Evolutionary conservation across 2,113 vertebrate genomes (phyloP), one percentile per base, ranked within the genome.

Genomic region (Ancistrus triradiatus): DNA sequence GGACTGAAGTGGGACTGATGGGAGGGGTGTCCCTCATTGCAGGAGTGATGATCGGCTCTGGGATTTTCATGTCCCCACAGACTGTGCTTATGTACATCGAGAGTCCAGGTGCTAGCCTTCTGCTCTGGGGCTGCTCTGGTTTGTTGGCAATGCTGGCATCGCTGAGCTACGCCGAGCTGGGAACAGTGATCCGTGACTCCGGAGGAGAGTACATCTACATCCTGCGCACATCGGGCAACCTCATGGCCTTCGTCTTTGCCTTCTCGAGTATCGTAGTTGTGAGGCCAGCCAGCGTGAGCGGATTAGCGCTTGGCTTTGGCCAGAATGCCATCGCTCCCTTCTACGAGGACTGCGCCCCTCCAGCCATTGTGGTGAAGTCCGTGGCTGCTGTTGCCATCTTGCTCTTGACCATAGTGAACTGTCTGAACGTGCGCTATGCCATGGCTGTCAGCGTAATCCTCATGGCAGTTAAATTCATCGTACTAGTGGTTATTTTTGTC

Each of bases 181-280:
- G 91, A 21, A 90, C 90, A 1, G 61, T 91, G 22, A 89, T 96
- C 18, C 76, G 69, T 42, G 86, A 94, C 35, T 94, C 92, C 0
- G 90, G 92, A 0, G 91, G 91, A 9, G 89, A 95, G 18, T 95
- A 95, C 61, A 83, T 91, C 67, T 96, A 93, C 70, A 91, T 95
- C 66, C 72, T 90, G 49, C 72, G 80, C 53, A 93, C 80, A 14
- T 91, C 89, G 4, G 90, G 92, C 53, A 83, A 89, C n/a, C 74
- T 90, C n/a, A 77, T 89, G 5, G 90, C 90, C 62, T 95, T 95
- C 44, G 68, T 93, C 73, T 84, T 89, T 0, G 80, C 84, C 58
- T 94, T 92, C 27, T 88, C 73, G 10, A 90, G 82, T 0, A 83
- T 91, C 28, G 63, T 92, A 5, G 81, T 95, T 52, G 81, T 90